Base-by-base conservation (phyloP, 2,888 invertebrate genomes). In the Melanargia galathea region DNA sequence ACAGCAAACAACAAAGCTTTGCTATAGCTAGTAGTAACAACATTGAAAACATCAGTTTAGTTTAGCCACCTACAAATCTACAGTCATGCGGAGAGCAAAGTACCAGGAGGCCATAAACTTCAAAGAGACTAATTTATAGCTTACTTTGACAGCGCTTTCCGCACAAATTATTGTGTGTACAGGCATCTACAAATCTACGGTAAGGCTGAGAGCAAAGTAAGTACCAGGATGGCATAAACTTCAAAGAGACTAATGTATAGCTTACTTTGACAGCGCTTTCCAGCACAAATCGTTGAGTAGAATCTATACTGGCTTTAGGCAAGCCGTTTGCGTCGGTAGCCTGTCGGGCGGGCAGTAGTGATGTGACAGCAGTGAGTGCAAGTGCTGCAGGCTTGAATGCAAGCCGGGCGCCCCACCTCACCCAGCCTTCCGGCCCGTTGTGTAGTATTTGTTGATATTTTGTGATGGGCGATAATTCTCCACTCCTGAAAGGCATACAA, bases 361-460 rank as follows among this genome's bases (percentile, higher is more conserved):
- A 84, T 0, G 84, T 75, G 0, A 89, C 82, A 0, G 90, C 89
- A 0, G 86, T 86, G 1, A 89, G 70, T 0, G 90, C 90, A 1
- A 90, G 75, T 0, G 85, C 86, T 0, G 89, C 91, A 0, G 90
- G 91, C 43, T 75, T 84, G 77, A 90, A 88, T 0, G 90, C 91
- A 2, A 90, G 68, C 0, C 87, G 76, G 0, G 90, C 90, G 0
- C 89, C 87, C 91, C 91, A 91, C 1, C 78, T 79, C 4, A 90
- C 78, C 90, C 90, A 91, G 8, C 89, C 84, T 62, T 90, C 90
- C 0, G 85, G 84, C 0, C 88, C 88, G 0, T 83, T 86, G 73
- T 90, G 84, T 0, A 91, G 78, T 1, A 88, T 84, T 60, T 88
- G 87, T 54, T 84, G 87, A 70, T 90, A 91, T 60, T 90, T 90